phyloP scores from a whole-genome alignment of 2,113 vertebrate genomes.

The Poeciliopsis turrubarensis region DNA sequence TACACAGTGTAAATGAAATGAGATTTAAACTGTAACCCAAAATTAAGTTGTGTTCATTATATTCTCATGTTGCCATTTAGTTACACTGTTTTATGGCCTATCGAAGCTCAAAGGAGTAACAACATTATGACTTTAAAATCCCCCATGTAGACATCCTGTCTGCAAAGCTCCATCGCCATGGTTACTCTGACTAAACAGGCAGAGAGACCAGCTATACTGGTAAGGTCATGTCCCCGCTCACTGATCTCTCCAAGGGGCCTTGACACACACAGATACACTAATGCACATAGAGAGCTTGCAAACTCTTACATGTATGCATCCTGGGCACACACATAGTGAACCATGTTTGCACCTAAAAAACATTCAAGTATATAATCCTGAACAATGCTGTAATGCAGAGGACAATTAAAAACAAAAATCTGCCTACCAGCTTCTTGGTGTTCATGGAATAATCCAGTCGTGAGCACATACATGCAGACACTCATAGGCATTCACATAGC shows the following conservation, averaged over 20 bases:
- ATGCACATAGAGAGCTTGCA: conserved; percentile 25
- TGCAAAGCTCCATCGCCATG: conserved; percentile 58
- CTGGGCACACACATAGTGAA: background rate
- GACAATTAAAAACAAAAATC: background rate
- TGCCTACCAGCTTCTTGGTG: background rate
- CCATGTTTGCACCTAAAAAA: conserved; percentile 2
- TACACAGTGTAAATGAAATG: conserved; percentile 15
- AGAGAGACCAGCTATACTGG: conserved; percentile 66
- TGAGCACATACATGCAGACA: background rate
- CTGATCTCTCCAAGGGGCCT: conserved; percentile 44
- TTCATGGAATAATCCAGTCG: too few relatives aligned
- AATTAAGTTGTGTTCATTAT: conserved; percentile 16
- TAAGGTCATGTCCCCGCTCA: conserved; percentile 70
- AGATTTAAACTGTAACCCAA: conserved; percentile 18
- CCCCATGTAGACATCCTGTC: conserved; percentile 70
- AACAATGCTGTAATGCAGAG: background rate
- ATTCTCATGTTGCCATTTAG: conserved; percentile 33
- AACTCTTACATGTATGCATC: conserved; percentile 5
- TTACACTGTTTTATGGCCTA: conserved; percentile 52
- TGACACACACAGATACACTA: conserved; percentile 44
- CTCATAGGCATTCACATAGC: background rate
- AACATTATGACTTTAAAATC: conserved; percentile 73
- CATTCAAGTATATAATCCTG: background rate
- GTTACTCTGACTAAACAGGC: conserved; percentile 69
- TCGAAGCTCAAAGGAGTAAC: conserved; percentile 61